Evolutionary conservation across 2,888 invertebrate genomes (phyloP), one percentile per base, ranked within the genome.

Genomic region (Hesperia comma): DNA sequence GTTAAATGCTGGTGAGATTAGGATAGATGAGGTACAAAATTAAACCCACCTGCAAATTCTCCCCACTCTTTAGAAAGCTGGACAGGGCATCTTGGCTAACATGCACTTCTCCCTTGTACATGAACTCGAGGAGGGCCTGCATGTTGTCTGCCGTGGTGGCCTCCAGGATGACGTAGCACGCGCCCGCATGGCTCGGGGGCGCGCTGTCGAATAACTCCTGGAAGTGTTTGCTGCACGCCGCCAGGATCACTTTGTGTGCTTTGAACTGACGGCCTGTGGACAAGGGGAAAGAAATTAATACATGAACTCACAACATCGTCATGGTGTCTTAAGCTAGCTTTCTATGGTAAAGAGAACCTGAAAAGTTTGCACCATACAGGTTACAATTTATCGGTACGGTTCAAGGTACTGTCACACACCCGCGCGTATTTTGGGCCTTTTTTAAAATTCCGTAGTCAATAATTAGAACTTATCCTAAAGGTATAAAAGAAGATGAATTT

Each of bases 71-170:
- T 73, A 98, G 95, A 86, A 98, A 98, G 89, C 97, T 97, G 82
- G 97, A 97, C 77, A 98, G 95, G 74, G 97, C 96, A 88, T 98
- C 97, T 92, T 98, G 97, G 78, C 97, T 97, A 80, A 98, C 97
- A 87, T 98, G 97, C 77, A 98, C 98, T 90, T 98, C 98, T 69
- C 98, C 98, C 87, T 97, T 97, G 93, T 98, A 98, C 98, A 98
- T 98, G 89, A 98, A 98, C 90, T 98, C 97, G 74, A 98, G 94
- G 74, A 98, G 94, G 55, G 97, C 97, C 74, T 97, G 96, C 97
- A 98, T 97, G 88, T 98, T 97, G 83, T 96, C 95, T 69, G 97
- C 97, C 75, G 96, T 95, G 76, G 97, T 98, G 74, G 97, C 97
- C 88, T 98, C 97, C 86, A 98, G 93, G 84, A 98, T 97, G 82